Percentiles rank a stretch among this genome's conserved stretches.
These are phyloP conservation scores for Oncorhynchus nerka DNA, from an alignment of 2,113 vertebrate species.

Conservation along the genomic window DNA sequence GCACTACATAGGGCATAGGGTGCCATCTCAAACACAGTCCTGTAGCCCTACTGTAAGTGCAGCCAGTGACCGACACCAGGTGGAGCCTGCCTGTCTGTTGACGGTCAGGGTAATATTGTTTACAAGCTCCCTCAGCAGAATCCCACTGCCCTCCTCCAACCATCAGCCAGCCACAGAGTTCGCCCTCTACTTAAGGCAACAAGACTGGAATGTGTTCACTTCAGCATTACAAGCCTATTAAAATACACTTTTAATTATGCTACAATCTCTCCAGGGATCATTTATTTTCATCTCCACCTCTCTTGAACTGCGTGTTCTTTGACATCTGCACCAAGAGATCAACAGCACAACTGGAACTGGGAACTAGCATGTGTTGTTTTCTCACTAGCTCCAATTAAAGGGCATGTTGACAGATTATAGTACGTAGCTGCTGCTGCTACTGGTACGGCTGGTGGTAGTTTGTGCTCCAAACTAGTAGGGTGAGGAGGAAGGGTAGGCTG, in stretches of 20 bases:
- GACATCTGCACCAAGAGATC: constrained; percentile 59
- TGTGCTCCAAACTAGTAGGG: constrained; percentile 60
- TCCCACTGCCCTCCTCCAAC: constrained; percentile 63
- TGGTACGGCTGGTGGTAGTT: constrained; percentile 62
- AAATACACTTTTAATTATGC: constrained; percentile 71
- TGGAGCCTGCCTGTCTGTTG: constrained; percentile 63
- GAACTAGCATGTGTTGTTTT: constrained; percentile 62
- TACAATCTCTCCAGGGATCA: constrained; percentile 52
- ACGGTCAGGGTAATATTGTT: constrained; percentile 67
- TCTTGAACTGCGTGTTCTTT: constrained; percentile 50
- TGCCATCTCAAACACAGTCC: no score
- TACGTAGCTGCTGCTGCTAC: no score
- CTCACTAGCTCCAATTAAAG: constrained; percentile 69
- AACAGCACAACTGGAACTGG: constrained; percentile 57
- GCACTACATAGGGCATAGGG: neutral
- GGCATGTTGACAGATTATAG: constrained; percentile 73
- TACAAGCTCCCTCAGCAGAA: constrained; percentile 70
- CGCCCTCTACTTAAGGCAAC: constrained; percentile 74
- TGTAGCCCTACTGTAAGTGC: constrained; percentile 21
- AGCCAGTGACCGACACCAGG: constrained; percentile 41
- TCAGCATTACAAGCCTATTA: constrained; percentile 69
- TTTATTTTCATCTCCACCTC: constrained; percentile 40
- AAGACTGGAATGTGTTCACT: constrained; percentile 59
- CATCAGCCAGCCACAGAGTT: constrained; percentile 66
- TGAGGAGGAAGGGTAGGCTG: neutral